Conservation (phyloP, 2,888 invertebrate genomes). For the Homarus gammarus region DNA sequence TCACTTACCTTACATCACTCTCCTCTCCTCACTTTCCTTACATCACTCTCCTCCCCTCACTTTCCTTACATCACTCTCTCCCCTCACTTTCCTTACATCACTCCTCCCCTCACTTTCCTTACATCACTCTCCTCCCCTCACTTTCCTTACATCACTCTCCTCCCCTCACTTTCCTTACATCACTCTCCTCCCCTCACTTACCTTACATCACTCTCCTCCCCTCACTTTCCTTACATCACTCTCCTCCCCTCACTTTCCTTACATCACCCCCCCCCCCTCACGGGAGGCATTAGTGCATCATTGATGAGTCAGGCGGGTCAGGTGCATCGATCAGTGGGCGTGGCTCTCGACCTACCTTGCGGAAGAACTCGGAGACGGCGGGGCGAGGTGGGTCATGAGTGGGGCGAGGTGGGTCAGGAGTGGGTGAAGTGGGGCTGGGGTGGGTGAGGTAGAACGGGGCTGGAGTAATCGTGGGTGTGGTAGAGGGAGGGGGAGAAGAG, state of each 20-base stretch:
- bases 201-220: not conserved
- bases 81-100: not conserved
- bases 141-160: slow-evolving; percentile 18
- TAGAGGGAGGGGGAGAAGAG: too few relatives aligned
- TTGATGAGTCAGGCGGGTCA: too few relatives aligned
- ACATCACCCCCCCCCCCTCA: not conserved
- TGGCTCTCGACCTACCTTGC: too few relatives aligned
- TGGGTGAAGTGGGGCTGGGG: too few relatives aligned
- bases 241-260: not conserved
- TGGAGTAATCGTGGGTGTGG: too few relatives aligned
- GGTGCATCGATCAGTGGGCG: too few relatives aligned
- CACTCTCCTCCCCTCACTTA: not conserved
- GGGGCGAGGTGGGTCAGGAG: too few relatives aligned
- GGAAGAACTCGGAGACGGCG: too few relatives aligned
- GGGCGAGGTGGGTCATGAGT: too few relatives aligned
- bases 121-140: not conserved
- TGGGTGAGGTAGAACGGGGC: too few relatives aligned
- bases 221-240: slow-evolving; percentile 1
- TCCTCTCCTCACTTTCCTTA: not conserved
- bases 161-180: not conserved
- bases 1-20: not conserved
- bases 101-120: not conserved
- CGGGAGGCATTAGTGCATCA: not conserved
- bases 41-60: not conserved
- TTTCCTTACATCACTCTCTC: not conserved